Percentiles rank a stretch among this genome's conserved stretches.
phyloP scores from a whole-genome alignment of 2,113 vertebrate genomes.

The Cochlearius cochlearius region DNA sequence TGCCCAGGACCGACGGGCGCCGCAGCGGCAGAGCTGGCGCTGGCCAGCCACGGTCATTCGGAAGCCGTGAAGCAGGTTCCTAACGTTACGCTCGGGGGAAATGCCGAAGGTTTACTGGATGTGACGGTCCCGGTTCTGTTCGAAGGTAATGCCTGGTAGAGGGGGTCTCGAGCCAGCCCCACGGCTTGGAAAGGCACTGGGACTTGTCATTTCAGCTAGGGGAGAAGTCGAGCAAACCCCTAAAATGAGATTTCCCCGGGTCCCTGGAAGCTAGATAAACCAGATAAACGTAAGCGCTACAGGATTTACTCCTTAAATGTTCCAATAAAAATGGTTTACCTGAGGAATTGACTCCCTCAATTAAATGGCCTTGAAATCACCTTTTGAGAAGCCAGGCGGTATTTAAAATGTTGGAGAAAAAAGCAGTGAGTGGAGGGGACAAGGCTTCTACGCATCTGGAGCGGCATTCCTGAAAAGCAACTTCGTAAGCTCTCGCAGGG shows the following conservation, averaged over 20 bases:
- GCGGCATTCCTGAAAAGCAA: background rate
- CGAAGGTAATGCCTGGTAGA: background rate
- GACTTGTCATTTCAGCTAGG: background rate
- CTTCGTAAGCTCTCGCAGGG: background rate
- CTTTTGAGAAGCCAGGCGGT: background rate
- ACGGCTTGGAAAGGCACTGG: background rate
- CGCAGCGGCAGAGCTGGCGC: background rate
- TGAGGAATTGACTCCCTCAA: conserved; percentile 14
- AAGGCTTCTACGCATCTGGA: background rate
- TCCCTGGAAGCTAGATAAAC: background rate
- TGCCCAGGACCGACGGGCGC: background rate
- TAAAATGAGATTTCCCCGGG: background rate
- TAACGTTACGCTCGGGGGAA: fast-evolving
- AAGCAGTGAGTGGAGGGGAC: background rate
- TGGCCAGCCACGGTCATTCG: background rate
- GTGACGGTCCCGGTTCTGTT: background rate
- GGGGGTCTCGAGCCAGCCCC: fast-evolving
- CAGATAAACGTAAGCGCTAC: background rate
- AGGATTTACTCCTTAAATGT: conserved; percentile 26
- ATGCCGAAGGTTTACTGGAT: background rate
- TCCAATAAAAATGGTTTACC: conserved; percentile 20
- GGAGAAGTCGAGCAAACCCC: background rate
- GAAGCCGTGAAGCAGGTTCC: background rate
- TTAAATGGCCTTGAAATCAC: conserved; percentile 30
- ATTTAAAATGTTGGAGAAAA: background rate